phyloP scores from a whole-genome alignment of 2,113 vertebrate genomes.

The Girardinichthys multiradiatus region DNA sequence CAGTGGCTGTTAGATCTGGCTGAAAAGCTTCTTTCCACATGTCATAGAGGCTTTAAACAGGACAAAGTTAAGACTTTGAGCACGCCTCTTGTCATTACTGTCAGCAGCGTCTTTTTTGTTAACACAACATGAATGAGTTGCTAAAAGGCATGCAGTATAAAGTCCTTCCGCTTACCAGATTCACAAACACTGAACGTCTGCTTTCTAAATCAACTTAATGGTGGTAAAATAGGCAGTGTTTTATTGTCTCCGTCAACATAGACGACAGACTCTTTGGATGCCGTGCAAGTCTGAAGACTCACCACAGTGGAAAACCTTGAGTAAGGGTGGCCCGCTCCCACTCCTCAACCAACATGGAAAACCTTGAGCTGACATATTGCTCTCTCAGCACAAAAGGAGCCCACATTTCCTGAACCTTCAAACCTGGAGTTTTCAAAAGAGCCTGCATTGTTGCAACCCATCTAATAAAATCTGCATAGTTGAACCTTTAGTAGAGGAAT shows the following conservation, averaged over 20 bases:
- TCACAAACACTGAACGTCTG: slow-evolving; percentile 37
- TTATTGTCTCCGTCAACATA: slow-evolving; percentile 75
- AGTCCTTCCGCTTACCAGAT: slow-evolving; percentile 12
- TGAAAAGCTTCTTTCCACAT: slow-evolving; percentile 22
- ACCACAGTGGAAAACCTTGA: slow-evolving; percentile 73
- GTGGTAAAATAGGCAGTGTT: slow-evolving; percentile 53
- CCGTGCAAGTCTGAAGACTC: slow-evolving; percentile 63
- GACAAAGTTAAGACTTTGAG: slow-evolving; percentile 63
- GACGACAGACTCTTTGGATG: slow-evolving; percentile 65
- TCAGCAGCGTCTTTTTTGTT: slow-evolving; percentile 28
- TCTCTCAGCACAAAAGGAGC: slow-evolving; percentile 69
- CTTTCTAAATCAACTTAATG: slow-evolving; percentile 52
- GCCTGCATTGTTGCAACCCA: slow-evolving; percentile 64
- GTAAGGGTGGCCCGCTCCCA: slow-evolving; percentile 67
- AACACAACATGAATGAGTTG: slow-evolving; percentile 39
- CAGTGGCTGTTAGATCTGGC: slow-evolving; percentile 28
- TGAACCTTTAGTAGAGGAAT: slow-evolving; percentile 18
- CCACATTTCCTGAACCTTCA: slow-evolving; percentile 66
- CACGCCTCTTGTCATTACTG: slow-evolving; percentile 37
- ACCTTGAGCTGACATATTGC: slow-evolving; percentile 66
- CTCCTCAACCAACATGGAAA: slow-evolving; percentile 74
- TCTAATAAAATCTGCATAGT: slow-evolving; percentile 63
- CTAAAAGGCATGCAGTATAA: slow-evolving; percentile 29
- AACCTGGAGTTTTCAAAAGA: slow-evolving; percentile 65
- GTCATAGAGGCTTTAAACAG: slow-evolving; percentile 48